A percentile compares a stretch with the other conserved stretches of the same genome.
Conservation (phyloP, 30 jellyfish, hydroid and myxozoan genomes). For the Aurelia sp. region DNA sequence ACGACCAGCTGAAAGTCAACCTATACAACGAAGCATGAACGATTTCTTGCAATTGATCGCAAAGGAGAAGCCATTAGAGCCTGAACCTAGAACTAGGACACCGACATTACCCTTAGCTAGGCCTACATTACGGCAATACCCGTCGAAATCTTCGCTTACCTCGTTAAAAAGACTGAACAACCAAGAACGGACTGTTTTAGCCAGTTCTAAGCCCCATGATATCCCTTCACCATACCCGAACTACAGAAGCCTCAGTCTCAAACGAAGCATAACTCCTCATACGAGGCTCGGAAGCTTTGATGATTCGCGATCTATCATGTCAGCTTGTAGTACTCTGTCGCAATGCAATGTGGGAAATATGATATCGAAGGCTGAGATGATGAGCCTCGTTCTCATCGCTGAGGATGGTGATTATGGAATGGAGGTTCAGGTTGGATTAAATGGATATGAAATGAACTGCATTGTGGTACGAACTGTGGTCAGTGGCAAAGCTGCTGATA, state of each 20-base stretch:
- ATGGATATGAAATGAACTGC: slow-evolving; percentile 40
- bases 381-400: slow-evolving; percentile 65
- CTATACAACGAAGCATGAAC: slow-evolving; percentile 27
- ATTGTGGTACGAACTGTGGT: slow-evolving; percentile 38
- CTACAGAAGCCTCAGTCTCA: slow-evolving; percentile 39
- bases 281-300: slow-evolving; percentile 52
- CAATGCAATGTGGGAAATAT: slow-evolving; percentile 71
- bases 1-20: slow-evolving; percentile 12
- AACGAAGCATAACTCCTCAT: slow-evolving; percentile 27
- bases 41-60: slow-evolving; percentile 45
- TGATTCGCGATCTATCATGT: slow-evolving; percentile 63
- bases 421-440: slow-evolving; percentile 76
- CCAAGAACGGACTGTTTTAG: slow-evolving; percentile 17
- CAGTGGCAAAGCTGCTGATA: slow-evolving; percentile 70
- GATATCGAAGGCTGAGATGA: slow-evolving; percentile 50
- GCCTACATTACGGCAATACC: slow-evolving; percentile 54
- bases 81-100: slow-evolving; percentile 20
- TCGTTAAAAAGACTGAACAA: slow-evolving; percentile 53
- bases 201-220: slow-evolving; percentile 34
- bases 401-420: slow-evolving; percentile 66
- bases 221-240: slow-evolving; percentile 24
- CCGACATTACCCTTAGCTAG: slow-evolving; percentile 30
- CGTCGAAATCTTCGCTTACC: slow-evolving; percentile 54
- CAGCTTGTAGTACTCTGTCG: slow-evolving; percentile 60
- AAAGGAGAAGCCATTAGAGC: slow-evolving; percentile 22